Conservation (phyloP, 2,113 vertebrate species). For the Otus sunia region DNA sequence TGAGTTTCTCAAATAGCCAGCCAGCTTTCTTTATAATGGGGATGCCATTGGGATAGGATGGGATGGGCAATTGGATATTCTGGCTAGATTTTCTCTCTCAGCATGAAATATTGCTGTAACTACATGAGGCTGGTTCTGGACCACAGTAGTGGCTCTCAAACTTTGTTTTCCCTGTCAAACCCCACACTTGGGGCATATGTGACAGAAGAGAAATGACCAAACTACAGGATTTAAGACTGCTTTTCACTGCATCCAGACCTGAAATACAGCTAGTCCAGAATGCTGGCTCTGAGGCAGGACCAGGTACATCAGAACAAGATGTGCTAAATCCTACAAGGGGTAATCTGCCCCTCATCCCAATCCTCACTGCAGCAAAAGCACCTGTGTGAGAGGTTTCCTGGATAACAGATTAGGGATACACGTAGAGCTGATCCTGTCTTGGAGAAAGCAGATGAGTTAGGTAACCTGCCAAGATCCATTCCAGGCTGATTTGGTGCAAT, state of each 20-base stretch:
- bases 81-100: slow-evolving; percentile 17
- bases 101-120: slow-evolving; percentile 15
- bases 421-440: background rate
- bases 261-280: background rate
- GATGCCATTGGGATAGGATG: slow-evolving; percentile 1
- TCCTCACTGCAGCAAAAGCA: background rate
- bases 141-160: background rate
- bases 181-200: background rate
- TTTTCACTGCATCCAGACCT: background rate
- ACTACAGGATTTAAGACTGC: background rate
- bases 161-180: background rate
- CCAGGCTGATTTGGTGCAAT: background rate
- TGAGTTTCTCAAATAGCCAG: background rate
- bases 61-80: background rate
- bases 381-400: background rate
- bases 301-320: background rate
- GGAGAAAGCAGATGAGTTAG: background rate
- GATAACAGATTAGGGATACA: background rate
- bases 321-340: background rate
- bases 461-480: background rate
- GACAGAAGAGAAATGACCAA: background rate
- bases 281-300: background rate
- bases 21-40: background rate
- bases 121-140: background rate
- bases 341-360: background rate